Percentiles rank a stretch among this genome's conserved stretches.
Conservation (phyloP, 2,888 invertebrate species). For the Epirrhoe alternata region DNA sequence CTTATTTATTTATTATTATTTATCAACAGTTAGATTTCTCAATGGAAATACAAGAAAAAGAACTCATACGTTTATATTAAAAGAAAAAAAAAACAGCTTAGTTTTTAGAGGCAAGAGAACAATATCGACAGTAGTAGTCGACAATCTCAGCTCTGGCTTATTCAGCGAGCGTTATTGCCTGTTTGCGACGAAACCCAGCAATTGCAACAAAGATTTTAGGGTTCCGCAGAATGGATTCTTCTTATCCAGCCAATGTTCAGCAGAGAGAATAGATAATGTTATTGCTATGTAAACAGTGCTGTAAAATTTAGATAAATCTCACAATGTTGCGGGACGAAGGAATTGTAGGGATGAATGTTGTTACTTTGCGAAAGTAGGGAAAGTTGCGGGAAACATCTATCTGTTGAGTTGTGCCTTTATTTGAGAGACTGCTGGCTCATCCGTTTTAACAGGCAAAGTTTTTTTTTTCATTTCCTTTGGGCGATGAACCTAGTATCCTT, state of each 20-base stretch:
- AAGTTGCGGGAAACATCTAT: slow-evolving; percentile 36
- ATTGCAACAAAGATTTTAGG: slow-evolving; percentile 67
- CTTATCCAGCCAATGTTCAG: slow-evolving; percentile 62
- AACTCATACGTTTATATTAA: slow-evolving; percentile 36
- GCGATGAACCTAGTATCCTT: neutral
- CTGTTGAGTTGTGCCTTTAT: slow-evolving; percentile 37
- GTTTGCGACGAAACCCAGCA: slow-evolving; percentile 64
- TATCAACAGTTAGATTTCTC: slow-evolving; percentile 1
- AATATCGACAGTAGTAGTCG: slow-evolving; percentile 57
- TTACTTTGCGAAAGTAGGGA: slow-evolving; percentile 32
- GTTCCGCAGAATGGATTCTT: slow-evolving; percentile 65
- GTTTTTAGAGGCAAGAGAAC: slow-evolving; percentile 49
- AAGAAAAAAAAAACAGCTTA: slow-evolving; percentile 44
- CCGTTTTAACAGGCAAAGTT: slow-evolving; percentile 27
- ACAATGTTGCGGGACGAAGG: slow-evolving; percentile 51
- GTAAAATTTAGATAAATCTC: slow-evolving; percentile 60
- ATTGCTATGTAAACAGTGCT: slow-evolving; percentile 58
- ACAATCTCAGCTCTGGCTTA: slow-evolving; percentile 59
- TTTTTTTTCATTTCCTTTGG: slow-evolving; percentile 20
- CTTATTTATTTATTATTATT: too few species aligned
- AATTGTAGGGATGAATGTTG: slow-evolving; percentile 43
- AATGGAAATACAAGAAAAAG: slow-evolving; percentile 3
- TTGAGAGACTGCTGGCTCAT: slow-evolving; percentile 33
- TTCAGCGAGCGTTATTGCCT: slow-evolving; percentile 64
- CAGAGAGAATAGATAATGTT: slow-evolving; percentile 60